Evolutionary conservation across 2,797 vertebrate species (phyloP).

Genomic region (Fundulus diaphanus): DNA sequence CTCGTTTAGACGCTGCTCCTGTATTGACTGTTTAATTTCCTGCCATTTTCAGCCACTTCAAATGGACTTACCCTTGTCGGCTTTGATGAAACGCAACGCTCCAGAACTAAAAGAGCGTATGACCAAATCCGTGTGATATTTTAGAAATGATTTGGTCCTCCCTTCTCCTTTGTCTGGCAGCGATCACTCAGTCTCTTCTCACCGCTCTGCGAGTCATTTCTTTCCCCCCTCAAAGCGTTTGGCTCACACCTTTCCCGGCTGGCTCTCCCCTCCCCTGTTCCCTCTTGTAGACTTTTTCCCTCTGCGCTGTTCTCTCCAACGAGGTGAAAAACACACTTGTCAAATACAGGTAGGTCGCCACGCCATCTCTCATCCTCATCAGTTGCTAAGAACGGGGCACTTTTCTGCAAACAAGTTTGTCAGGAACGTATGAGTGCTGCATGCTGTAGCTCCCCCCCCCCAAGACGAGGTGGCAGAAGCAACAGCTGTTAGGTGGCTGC

Average conservation of each 20-base stretch:
- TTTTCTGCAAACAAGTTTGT: slow-evolving; percentile 56
- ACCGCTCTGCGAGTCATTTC: slow-evolving; percentile 18
- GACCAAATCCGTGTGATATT: slow-evolving; percentile 34
- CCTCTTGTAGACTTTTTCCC: slow-evolving; percentile 54
- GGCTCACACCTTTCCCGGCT: slow-evolving; percentile 56
- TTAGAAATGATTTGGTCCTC: too few relatives aligned
- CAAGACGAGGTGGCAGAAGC: slow-evolving; percentile 27
- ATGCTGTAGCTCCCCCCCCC: slow-evolving; percentile 5
- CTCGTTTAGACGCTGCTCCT: slow-evolving; percentile 44
- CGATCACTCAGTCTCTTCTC: slow-evolving; percentile 36
- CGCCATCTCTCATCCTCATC: slow-evolving; percentile 68
- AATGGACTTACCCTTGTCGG: slow-evolving; percentile 66
- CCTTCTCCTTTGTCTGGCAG: slow-evolving; percentile 35
- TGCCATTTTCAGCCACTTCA: slow-evolving; percentile 51
- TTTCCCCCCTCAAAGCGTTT: slow-evolving; percentile 40
- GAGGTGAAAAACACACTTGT: slow-evolving; percentile 79
- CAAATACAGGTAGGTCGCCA: slow-evolving; percentile 76
- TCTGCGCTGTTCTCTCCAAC: slow-evolving; percentile 68
- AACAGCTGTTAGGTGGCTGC: slow-evolving; percentile 63
- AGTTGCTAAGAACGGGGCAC: slow-evolving; percentile 69
- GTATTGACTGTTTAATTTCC: slow-evolving; percentile 45
- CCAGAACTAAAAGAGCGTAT: slow-evolving; percentile 26
- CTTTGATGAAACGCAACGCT: slow-evolving; percentile 40
- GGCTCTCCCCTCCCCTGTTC: slow-evolving; percentile 58
- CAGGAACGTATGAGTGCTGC: slow-evolving; percentile 6